Evolutionary conservation across 2,797 vertebrate species (phyloP).

Genomic region (Tadarida brasiliensis): DNA sequence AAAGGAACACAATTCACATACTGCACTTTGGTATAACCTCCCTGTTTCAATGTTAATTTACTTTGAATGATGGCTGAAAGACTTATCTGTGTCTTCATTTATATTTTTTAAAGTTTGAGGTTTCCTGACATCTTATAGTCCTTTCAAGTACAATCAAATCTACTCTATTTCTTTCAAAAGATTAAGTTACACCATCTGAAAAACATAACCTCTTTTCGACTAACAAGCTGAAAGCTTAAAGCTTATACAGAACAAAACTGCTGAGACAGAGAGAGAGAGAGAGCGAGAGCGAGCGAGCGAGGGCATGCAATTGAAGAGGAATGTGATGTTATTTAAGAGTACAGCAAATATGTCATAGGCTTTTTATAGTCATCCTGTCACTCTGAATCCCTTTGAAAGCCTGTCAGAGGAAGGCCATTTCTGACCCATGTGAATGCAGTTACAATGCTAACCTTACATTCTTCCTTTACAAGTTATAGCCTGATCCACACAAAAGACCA

Average conservation of each 20-base stretch:
- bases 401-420: slow-evolving; percentile 8
- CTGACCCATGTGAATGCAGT: neutral
- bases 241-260: slow-evolving; percentile 41
- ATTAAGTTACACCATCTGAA: slow-evolving; percentile 11
- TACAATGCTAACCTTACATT: neutral
- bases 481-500: neutral
- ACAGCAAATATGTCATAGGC: slow-evolving; percentile 5
- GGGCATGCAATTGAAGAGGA: neutral
- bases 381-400: slow-evolving; percentile 42
- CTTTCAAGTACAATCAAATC: slow-evolving; percentile 46
- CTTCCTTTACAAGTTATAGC: neutral
- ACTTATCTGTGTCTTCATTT: neutral
- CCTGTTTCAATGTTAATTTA: slow-evolving; percentile 21
- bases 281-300: neutral
- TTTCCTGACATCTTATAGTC: slow-evolving; percentile 47
- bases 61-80: neutral
- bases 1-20: neutral
- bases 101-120: slow-evolving; percentile 11
- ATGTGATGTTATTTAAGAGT: slow-evolving; percentile 49
- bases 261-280: neutral
- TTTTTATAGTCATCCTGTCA: slow-evolving; percentile 26
- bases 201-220: slow-evolving; percentile 31
- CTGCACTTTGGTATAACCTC: neutral
- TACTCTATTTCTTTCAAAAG: slow-evolving; percentile 48
- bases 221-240: slow-evolving; percentile 32